Percentiles rank a stretch among this genome's conserved stretches.
These are phyloP conservation scores for Popillia japonica DNA, from an alignment of 1,140 invertebrate genomes.

Conservation along the genomic window DNA sequence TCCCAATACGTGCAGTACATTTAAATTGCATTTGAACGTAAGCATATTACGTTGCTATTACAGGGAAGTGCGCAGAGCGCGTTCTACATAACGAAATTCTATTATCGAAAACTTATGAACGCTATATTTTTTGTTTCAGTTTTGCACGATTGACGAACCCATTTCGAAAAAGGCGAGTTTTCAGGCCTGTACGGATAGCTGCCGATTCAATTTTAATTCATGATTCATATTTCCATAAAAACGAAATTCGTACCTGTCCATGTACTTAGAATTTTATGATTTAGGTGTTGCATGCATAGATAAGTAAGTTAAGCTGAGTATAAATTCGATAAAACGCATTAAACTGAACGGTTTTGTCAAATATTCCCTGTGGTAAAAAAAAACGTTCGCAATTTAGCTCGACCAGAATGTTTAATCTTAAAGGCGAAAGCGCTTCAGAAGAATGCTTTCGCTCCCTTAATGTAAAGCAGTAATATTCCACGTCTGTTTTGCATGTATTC, in stretches of 20 bases:
- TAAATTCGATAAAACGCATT: neutral
- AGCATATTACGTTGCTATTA: neutral
- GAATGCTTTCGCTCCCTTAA: too few species aligned
- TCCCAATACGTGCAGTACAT: too few species aligned
- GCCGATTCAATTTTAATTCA: conserved; percentile 3
- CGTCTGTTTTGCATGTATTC: too few species aligned
- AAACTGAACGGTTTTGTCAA: neutral
- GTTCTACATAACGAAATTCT: neutral
- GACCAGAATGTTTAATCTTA: too few species aligned
- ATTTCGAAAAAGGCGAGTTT: neutral
- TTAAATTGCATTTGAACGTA: neutral
- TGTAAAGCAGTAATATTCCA: too few species aligned
- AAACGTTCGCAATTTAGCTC: too few species aligned
- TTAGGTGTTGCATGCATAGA: conserved; percentile 14
- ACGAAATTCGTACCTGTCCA: neutral
- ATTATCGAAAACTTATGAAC: neutral
- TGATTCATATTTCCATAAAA: neutral
- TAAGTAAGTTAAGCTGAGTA: neutral
- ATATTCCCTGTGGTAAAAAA: too few species aligned
- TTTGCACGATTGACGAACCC: neutral
- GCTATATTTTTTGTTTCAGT: neutral
- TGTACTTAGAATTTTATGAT: neutral
- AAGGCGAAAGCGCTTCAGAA: too few species aligned
- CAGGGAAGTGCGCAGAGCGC: neutral
- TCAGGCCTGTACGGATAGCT: neutral